A percentile compares a stretch with the other conserved stretches of the same genome.
Evolutionary conservation across 1,140 invertebrate species (phyloP).

Genomic region (Aphelinus atriplicis): DNA sequence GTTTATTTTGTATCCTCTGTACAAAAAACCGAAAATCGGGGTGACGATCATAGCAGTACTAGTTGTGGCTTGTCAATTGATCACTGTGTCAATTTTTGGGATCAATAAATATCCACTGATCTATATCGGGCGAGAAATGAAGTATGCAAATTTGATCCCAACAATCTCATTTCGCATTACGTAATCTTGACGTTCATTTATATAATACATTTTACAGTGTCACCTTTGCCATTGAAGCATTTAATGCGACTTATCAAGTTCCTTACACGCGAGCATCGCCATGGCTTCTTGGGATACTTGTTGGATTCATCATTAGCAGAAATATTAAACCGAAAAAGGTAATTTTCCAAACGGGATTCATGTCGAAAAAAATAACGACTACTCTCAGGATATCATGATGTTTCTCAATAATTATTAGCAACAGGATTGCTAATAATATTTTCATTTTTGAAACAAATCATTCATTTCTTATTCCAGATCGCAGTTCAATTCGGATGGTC

Average conservation of each 20-base stretch:
- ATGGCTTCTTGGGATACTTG: conserved; percentile 69
- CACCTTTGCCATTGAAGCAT: neutral
- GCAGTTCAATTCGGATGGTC: neutral
- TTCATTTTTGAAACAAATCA: neutral
- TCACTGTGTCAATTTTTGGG: neutral
- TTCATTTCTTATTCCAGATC: no score
- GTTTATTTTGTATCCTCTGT: conserved; percentile 62
- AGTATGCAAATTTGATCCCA: conserved; percentile 12
- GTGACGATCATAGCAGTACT: conserved; percentile 10
- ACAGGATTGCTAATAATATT: neutral
- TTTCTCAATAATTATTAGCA: neutral
- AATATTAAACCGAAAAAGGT: conserved; percentile 22
- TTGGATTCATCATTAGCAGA: conserved; percentile 59
- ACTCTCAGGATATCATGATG: neutral
- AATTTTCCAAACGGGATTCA: neutral
- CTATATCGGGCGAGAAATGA: neutral
- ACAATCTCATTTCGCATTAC: no score
- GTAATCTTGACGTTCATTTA: no score
- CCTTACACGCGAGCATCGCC: conserved; percentile 65
- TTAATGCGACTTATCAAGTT: conserved; percentile 44
- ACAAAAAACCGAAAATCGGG: conserved; percentile 39
- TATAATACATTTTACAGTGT: no score
- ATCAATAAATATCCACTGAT: conserved; percentile 14
- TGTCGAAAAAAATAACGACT: conserved; percentile 20
- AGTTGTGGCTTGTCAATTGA: neutral